These are phyloP conservation scores for Drosophila recens DNA, from an alignment of 2,888 invertebrate genomes.

Conservation along the genomic window DNA sequence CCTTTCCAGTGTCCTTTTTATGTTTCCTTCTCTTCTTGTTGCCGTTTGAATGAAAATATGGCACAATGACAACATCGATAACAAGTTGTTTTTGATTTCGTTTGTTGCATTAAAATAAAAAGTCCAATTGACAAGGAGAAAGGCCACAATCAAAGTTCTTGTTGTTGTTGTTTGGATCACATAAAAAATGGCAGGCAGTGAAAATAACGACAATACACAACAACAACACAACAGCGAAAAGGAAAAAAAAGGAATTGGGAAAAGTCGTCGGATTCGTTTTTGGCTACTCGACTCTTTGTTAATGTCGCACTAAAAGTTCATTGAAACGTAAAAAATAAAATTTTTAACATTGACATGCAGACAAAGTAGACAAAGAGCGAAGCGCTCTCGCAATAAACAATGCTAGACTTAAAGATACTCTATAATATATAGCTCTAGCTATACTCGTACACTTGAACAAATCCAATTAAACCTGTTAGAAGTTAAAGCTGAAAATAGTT, in stretches of 20 bases:
- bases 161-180: constrained; percentile 30
- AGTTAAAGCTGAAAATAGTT: neutral
- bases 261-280: constrained; percentile 35
- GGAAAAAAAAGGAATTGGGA: constrained; percentile 16
- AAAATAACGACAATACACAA: constrained; percentile 38
- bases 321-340: constrained; percentile 68
- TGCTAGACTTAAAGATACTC: neutral
- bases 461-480: neutral
- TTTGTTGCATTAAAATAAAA: constrained; percentile 69
- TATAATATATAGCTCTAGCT: neutral
- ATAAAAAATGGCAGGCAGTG: constrained; percentile 37
- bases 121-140: constrained; percentile 65
- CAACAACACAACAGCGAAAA: constrained; percentile 5
- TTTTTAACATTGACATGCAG: constrained; percentile 54
- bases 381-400: neutral
- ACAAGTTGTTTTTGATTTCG: constrained; percentile 76
- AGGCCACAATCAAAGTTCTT: constrained; percentile 64
- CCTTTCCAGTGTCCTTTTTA: constrained; percentile 24
- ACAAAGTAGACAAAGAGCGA: constrained; percentile 29
- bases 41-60: constrained; percentile 49
- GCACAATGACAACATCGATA: constrained; percentile 72
- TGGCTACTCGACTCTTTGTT: constrained; percentile 50
- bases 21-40: constrained; percentile 4
- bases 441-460: neutral
- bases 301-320: constrained; percentile 73